Evolutionary conservation across 2,113 vertebrate species (phyloP).

Genomic region (Archilochus colubris): DNA sequence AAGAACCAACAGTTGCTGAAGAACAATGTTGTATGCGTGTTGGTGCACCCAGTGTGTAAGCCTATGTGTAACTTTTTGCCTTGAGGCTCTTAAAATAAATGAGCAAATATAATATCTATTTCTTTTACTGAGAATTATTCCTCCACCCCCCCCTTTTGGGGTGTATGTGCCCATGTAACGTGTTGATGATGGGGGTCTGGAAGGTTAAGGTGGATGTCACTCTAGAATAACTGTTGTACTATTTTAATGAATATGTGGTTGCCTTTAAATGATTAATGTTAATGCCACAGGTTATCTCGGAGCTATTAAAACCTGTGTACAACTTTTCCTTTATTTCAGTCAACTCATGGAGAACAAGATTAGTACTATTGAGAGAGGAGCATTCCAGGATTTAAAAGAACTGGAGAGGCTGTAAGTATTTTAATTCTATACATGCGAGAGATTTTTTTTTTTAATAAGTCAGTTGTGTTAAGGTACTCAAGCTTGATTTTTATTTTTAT

Average conservation of each 20-base stretch:
- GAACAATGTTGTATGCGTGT: neutral
- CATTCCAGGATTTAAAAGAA: slow-evolving; percentile 98
- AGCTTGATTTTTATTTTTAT: neutral
- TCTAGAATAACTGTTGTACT: neutral
- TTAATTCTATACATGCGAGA: slow-evolving; percentile 18
- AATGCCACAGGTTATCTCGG: slow-evolving; percentile 18
- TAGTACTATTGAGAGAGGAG: slow-evolving; percentile 93
- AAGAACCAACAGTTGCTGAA: too few species aligned
- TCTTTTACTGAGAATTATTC: neutral
- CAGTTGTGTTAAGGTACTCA: neutral
- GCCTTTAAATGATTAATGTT: slow-evolving; percentile 7
- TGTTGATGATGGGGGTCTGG: neutral
- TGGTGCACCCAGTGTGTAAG: neutral
- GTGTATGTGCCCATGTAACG: neutral
- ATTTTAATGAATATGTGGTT: neutral
- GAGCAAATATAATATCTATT: slow-evolving; percentile 22
- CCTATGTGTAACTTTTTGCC: neutral
- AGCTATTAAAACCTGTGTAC: slow-evolving; percentile 16
- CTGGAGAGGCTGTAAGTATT: slow-evolving; percentile 97
- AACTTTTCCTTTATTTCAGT: slow-evolving; percentile 79
- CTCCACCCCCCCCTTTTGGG: neutral
- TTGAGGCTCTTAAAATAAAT: neutral
- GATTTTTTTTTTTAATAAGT: neutral
- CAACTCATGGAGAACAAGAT: slow-evolving; percentile 99
- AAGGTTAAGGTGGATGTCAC: neutral